These are phyloP conservation scores for Strix uralensis DNA, from an alignment of 2,113 vertebrate species.

Conservation along the genomic window DNA sequence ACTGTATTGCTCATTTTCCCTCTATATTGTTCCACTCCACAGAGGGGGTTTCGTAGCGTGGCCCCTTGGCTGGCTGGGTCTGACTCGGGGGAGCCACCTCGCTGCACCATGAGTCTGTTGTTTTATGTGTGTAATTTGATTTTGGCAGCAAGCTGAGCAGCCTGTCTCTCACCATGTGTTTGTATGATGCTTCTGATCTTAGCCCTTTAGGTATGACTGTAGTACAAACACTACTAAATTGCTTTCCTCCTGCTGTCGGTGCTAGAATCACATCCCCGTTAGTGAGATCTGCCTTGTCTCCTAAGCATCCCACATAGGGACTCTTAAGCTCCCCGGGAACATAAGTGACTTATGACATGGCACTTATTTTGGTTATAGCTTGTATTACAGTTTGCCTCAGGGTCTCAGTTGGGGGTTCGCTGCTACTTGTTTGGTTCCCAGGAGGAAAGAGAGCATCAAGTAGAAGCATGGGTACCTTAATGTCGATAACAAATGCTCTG, in stretches of 20 bases:
- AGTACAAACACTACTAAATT: neutral
- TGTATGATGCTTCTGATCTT: neutral
- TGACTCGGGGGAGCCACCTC: neutral
- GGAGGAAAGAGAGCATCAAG: neutral
- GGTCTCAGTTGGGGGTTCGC: neutral
- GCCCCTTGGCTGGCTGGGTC: neutral
- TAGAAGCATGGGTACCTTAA: neutral
- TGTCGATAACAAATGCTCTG: neutral
- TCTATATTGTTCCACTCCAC: rapidly evolving
- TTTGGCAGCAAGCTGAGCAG: neutral
- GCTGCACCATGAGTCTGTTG: rapidly evolving
- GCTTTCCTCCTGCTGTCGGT: neutral
- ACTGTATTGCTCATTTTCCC: neutral
- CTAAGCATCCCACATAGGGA: neutral
- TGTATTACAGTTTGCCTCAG: neutral
- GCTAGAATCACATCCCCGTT: neutral
- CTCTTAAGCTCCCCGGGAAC: neutral
- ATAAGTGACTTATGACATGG: neutral
- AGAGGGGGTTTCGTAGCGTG: neutral
- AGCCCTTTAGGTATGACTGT: neutral
- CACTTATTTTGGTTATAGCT: neutral
- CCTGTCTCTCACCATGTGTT: neutral
- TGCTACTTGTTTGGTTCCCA: neutral
- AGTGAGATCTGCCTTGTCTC: neutral
- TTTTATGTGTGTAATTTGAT: neutral